phyloP scores from a whole-genome alignment of 2,888 invertebrate species.

The Hydraecia micacea region DNA sequence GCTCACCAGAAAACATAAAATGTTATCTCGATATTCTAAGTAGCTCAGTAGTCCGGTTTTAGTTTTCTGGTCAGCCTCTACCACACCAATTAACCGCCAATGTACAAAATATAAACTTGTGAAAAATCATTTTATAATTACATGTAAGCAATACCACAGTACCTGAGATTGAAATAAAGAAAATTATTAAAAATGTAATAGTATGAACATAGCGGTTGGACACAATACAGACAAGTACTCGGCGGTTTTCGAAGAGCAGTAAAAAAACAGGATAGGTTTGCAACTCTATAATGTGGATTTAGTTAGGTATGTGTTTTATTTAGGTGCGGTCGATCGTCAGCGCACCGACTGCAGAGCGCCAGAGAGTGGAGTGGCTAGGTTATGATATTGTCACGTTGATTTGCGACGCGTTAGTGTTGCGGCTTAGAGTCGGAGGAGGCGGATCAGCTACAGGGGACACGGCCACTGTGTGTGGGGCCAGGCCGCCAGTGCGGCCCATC shows the following conservation, averaged over 20 bases:
- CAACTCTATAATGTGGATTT: conserved; percentile 65
- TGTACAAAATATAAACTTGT: conserved; percentile 71
- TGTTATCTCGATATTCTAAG: conserved; percentile 31
- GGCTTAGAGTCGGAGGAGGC: conserved; percentile 38
- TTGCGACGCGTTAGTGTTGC: conserved; percentile 43
- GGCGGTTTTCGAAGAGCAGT: conserved; percentile 74
- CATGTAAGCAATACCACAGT: conserved; percentile 89
- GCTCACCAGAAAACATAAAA: conserved; percentile 50
- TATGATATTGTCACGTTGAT: conserved; percentile 29
- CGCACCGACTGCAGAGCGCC: conserved; percentile 14
- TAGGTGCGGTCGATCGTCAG: conserved; percentile 64
- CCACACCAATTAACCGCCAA: conserved; percentile 77
- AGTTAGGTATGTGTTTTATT: conserved; percentile 67
- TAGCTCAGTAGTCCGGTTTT: conserved; percentile 43
- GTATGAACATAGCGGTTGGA: conserved; percentile 82
- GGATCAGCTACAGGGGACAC: conserved; percentile 54
- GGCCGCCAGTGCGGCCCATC: conserved; percentile 11
- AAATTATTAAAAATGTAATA: conserved; percentile 80
- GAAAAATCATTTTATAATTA: conserved; percentile 82
- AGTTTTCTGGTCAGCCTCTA: conserved; percentile 66
- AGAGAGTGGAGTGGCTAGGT: conserved; percentile 16
- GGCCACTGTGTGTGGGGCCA: conserved; percentile 36
- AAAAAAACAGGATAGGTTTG: conserved; percentile 70
- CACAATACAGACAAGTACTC: conserved; percentile 70
- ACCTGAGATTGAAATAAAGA: conserved; percentile 85